These are phyloP conservation scores for Panthera leo DNA, from an alignment of 2,113 vertebrate genomes.

Conservation along the genomic window DNA sequence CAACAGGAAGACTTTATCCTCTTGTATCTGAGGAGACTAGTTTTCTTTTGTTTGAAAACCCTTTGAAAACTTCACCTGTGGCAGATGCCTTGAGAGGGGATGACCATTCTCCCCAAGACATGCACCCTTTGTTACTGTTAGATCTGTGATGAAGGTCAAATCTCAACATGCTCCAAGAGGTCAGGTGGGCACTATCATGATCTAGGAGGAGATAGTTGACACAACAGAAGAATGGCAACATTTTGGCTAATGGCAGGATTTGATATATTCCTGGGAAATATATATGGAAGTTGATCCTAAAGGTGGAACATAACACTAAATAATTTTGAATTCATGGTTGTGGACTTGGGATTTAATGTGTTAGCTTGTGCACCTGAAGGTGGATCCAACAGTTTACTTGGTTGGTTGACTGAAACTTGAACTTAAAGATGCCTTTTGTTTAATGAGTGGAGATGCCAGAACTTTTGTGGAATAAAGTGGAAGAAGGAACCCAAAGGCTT, in stretches of 20 bases:
- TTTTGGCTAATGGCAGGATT: constrained; percentile 18
- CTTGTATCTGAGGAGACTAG: background rate
- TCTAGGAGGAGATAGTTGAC: background rate
- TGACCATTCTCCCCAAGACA: background rate
- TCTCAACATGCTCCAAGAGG: background rate
- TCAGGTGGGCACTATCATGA: background rate
- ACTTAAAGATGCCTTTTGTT: background rate
- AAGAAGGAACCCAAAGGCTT: background rate
- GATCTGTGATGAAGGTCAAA: background rate
- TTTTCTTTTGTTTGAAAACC: constrained; percentile 32
- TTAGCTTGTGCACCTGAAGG: background rate
- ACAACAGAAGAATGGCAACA: background rate
- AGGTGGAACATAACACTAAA: background rate
- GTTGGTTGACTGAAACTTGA: background rate
- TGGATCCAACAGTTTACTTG: background rate
- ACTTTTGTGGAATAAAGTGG: background rate
- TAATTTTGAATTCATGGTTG: constrained; percentile 7
- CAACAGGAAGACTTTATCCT: background rate
- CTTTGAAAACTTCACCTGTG: background rate
- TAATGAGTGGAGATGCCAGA: background rate
- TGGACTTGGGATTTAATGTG: background rate
- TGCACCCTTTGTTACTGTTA: background rate
- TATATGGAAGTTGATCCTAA: background rate
- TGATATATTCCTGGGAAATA: background rate
- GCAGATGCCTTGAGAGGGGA: background rate